phyloP scores from a whole-genome alignment of 2,797 vertebrate species.

The Coregonus sp. region DNA sequence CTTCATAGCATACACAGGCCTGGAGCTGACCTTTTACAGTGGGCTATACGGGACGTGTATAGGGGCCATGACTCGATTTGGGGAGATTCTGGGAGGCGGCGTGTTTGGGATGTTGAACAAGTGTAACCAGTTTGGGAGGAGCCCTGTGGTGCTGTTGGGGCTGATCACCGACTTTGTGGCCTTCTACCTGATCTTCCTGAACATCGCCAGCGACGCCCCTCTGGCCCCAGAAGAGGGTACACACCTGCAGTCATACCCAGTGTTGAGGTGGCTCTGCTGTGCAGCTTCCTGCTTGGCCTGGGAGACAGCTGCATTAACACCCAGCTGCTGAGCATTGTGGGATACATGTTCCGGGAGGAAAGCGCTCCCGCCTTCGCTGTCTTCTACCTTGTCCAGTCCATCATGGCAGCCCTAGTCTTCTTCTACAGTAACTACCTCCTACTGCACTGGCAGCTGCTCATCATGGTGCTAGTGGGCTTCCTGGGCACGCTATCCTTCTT shows the following conservation, averaged over 20 bases:
- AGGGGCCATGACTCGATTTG: slow-evolving; percentile 89
- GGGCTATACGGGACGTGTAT: slow-evolving; percentile 96
- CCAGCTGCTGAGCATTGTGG: slow-evolving; percentile 94
- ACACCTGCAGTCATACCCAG: slow-evolving; percentile 78
- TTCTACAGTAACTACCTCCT: slow-evolving; percentile 97
- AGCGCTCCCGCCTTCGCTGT: slow-evolving; percentile 94
- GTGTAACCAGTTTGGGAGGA: slow-evolving; percentile 82
- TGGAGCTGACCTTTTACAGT: slow-evolving; percentile 95
- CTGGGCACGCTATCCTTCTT: slow-evolving; percentile 90
- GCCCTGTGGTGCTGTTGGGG: slow-evolving; percentile 89
- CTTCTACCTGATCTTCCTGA: slow-evolving; percentile 93
- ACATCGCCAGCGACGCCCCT: slow-evolving; percentile 89
- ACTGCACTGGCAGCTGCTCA: slow-evolving; percentile 94
- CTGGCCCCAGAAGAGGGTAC: slow-evolving; percentile 87
- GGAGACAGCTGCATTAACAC: slow-evolving; percentile 99
- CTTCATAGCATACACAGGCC: slow-evolving; percentile 92
- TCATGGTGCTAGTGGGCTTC: slow-evolving; percentile 87
- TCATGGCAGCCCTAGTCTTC: slow-evolving; percentile 91
- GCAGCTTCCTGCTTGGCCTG: slow-evolving; percentile 92
- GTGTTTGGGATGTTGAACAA: slow-evolving; percentile 93
- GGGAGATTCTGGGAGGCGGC: slow-evolving; percentile 93
- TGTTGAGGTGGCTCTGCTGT: slow-evolving; percentile 83
- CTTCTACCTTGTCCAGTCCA: slow-evolving; percentile 97
- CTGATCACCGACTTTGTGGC: slow-evolving; percentile 87
- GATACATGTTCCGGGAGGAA: slow-evolving; percentile 85